phyloP scores from a whole-genome alignment of 1,140 invertebrate genomes.

The Leptonema lineaticorne region DNA sequence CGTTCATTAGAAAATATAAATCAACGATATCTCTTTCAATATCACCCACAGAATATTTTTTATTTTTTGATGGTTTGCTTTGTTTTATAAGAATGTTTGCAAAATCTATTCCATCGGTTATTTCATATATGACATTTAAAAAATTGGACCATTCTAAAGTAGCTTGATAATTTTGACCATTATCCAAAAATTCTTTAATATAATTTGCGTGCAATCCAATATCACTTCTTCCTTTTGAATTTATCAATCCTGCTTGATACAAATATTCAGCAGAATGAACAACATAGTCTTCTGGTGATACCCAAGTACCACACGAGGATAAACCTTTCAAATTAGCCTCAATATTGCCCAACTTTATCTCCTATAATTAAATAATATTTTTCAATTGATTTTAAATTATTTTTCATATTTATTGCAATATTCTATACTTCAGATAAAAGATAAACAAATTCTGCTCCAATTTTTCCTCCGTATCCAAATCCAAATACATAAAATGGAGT shows the following conservation, averaged over 20 bases:
- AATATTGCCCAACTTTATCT: conserved; percentile 63
- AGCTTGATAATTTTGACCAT: conserved; percentile 62
- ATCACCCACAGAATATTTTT: no score
- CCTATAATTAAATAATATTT: conserved; percentile 50
- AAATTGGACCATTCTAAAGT: conserved; percentile 65
- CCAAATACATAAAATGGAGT: conserved; percentile 79
- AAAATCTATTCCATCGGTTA: conserved; percentile 70
- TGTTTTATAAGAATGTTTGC: conserved; percentile 68
- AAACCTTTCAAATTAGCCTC: conserved; percentile 74
- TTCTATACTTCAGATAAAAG: conserved; percentile 60
- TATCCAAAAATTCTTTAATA: conserved; percentile 57
- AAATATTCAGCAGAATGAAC: conserved; percentile 77
- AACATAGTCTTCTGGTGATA: conserved; percentile 79
- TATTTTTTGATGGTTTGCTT: no score
- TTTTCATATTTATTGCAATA: neutral
- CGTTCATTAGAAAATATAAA: conserved; percentile 68
- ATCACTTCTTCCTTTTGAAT: conserved; percentile 58
- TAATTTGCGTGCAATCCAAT: conserved; percentile 56
- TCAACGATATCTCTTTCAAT: conserved; percentile 10
- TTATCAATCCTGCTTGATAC: conserved; percentile 63
- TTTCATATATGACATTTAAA: conserved; percentile 59
- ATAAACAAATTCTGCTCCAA: conserved; percentile 76
- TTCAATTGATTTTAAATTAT: neutral
- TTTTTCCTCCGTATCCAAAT: conserved; percentile 91
- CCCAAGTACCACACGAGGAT: conserved; percentile 83